Conservation (phyloP, 2,797 vertebrate species). For the Coregonus sp. region DNA sequence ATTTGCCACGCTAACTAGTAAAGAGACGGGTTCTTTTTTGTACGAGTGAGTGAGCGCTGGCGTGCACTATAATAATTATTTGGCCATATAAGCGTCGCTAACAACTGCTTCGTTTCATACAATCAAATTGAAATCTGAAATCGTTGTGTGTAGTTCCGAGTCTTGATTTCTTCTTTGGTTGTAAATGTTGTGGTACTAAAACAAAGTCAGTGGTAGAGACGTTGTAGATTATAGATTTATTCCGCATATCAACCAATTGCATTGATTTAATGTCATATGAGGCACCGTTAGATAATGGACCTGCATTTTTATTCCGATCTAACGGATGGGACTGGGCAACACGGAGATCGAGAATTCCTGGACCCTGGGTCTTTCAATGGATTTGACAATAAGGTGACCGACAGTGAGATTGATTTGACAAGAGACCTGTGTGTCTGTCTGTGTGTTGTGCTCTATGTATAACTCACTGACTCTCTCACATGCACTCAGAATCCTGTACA, state of each 20-base stretch:
- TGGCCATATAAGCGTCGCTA: conserved; percentile 8
- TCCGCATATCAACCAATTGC: conserved; percentile 19
- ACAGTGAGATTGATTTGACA: not conserved
- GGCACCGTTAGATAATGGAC: conserved; percentile 68
- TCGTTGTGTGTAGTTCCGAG: not conserved
- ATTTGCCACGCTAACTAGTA: conserved; percentile 40
- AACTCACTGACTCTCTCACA: not conserved
- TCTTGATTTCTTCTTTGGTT: not conserved
- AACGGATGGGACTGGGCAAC: conserved; percentile 74
- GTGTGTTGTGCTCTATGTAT: not conserved
- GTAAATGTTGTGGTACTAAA: not conserved
- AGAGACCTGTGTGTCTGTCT: not conserved
- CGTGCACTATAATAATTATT: conserved; percentile 37
- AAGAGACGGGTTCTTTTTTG: conserved; percentile 54
- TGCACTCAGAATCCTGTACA: not conserved
- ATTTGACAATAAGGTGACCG: conserved; percentile 78
- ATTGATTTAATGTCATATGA: conserved; percentile 20
- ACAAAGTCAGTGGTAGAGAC: not conserved
- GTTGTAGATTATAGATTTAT: not conserved
- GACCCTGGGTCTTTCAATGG: conserved; percentile 78
- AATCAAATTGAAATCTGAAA: not conserved
- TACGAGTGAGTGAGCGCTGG: conserved; percentile 21
- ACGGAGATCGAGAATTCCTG: conserved; percentile 75
- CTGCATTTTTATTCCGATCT: conserved; percentile 83
- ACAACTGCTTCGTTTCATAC: conserved; percentile 15